These are phyloP conservation scores for Heliocidaris tuberculata DNA, from an alignment of 35 echinoderm and acorn worm species.

Conservation along the genomic window DNA sequence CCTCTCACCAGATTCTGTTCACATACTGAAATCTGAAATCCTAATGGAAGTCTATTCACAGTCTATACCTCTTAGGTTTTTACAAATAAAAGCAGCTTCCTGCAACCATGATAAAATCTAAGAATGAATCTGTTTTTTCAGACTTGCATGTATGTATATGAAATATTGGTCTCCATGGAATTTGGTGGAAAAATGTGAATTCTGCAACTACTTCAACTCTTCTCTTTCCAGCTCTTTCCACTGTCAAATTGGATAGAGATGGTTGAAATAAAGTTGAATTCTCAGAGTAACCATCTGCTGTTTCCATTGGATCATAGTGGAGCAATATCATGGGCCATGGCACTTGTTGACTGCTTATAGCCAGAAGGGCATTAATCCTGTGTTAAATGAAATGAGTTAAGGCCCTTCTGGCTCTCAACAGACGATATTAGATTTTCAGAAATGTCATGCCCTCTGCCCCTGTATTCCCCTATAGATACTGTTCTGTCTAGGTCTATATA, in stretches of 20 bases:
- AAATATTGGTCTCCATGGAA: not conserved
- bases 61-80: not conserved
- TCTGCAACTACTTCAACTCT: not conserved
- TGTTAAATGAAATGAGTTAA: not conserved
- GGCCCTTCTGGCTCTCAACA: not conserved
- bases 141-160: not conserved
- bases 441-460: not conserved
- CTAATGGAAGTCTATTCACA: too few relatives aligned
- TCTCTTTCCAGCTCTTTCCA: not conserved
- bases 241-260: not conserved
- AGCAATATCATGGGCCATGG: not conserved
- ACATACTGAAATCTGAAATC: too few relatives aligned
- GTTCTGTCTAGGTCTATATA: not conserved
- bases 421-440: not conserved
- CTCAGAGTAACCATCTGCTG: not conserved
- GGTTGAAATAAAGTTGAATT: not conserved
- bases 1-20: too few relatives aligned
- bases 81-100: not conserved
- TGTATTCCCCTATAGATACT: not conserved
- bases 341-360: not conserved
- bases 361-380: not conserved
- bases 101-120: not conserved
- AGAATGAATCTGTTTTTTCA: not conserved
- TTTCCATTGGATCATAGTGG: not conserved
- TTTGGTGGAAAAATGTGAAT: too few relatives aligned